These are phyloP conservation scores for Latrodectus hesperus DNA, from an alignment of 2,888 invertebrate genomes.

Conservation along the genomic window DNA sequence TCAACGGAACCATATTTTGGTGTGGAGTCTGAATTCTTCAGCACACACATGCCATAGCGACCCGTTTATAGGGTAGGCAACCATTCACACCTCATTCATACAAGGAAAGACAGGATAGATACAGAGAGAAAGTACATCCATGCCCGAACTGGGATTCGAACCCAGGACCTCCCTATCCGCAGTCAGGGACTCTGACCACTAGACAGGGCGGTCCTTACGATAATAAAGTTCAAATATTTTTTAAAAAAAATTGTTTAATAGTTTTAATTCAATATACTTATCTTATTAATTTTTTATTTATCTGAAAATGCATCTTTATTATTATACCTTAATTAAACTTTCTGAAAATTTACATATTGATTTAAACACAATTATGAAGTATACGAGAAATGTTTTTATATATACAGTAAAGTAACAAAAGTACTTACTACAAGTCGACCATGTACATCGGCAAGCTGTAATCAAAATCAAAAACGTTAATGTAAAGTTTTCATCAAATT, in stretches of 20 bases:
- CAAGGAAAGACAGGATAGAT: no score
- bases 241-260: background rate
- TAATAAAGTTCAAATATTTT: no score
- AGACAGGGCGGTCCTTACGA: no score
- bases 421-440: constrained; percentile 14
- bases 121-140: no score
- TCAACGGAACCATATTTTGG: no score
- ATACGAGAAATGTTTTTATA: background rate
- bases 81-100: no score
- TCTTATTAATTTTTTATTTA: background rate
- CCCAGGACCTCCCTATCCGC: no score
- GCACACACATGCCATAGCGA: no score
- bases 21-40: no score
- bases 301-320: background rate
- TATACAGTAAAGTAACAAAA: background rate
- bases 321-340: background rate
- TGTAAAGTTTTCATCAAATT: background rate
- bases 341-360: background rate
- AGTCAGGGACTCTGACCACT: no score
- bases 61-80: no score
- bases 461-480: background rate
- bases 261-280: background rate
- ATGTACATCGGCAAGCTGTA: constrained; percentile 13
- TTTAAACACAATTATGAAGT: background rate
- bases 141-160: no score